These are phyloP conservation scores for Sphenodon punctatus DNA, from an alignment of 2,797 vertebrate genomes.

Conservation along the genomic window DNA sequence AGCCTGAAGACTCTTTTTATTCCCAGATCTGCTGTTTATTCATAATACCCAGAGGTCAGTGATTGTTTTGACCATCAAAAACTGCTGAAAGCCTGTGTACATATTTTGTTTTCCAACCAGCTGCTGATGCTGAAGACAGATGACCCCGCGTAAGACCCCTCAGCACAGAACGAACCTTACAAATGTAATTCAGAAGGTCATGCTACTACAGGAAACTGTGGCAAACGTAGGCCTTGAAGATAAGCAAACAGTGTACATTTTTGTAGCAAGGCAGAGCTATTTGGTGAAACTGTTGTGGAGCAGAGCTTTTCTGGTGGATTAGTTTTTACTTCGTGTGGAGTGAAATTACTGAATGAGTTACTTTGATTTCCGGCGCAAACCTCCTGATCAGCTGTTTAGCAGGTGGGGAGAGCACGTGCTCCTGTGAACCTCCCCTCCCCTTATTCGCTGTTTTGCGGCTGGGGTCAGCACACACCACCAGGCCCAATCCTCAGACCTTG, in stretches of 20 bases:
- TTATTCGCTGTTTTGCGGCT: no score
- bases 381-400: no score
- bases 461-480: no score
- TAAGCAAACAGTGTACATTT: not conserved
- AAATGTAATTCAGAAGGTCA: not conserved
- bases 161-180: not conserved
- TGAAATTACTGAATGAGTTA: not conserved
- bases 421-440: no score
- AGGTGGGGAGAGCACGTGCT: no score
- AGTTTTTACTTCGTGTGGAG: not conserved
- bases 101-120: conserved; percentile 16
- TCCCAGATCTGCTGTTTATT: conserved; percentile 42
- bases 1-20: conserved; percentile 26
- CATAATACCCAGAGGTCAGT: conserved; percentile 16
- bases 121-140: conserved; percentile 12
- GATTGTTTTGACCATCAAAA: not conserved
- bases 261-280: not conserved
- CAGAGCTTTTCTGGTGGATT: not conserved
- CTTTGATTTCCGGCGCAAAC: not conserved
- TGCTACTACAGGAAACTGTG: not conserved
- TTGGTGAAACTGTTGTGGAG: not conserved
- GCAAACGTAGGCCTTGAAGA: not conserved
- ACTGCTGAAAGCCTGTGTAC: conserved; percentile 2
- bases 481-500: no score
- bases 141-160: not conserved